Conservation (phyloP, 2,797 vertebrate genomes). For the Glossophaga mutica region DNA sequence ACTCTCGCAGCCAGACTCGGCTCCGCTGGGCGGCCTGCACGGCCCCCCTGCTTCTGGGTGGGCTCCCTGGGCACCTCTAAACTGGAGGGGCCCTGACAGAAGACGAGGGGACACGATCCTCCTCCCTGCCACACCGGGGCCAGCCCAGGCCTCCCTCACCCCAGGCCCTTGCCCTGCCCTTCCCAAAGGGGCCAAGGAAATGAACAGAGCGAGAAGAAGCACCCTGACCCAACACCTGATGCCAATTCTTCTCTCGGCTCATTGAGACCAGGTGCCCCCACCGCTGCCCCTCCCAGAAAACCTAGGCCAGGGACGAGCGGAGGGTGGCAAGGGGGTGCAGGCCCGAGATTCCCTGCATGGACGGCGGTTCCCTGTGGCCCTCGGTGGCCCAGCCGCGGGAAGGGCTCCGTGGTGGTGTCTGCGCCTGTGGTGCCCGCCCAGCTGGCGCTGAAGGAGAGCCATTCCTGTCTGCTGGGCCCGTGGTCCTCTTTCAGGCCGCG, state of each 20-base stretch:
- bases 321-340: background rate
- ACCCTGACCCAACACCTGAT: too few relatives aligned
- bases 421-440: background rate
- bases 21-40: accelerated
- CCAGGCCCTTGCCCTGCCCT: background rate
- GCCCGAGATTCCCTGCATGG: background rate
- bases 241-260: background rate
- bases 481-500: conserved; percentile 61
- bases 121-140: background rate
- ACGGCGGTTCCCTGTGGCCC: background rate
- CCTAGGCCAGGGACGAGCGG: background rate
- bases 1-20: background rate
- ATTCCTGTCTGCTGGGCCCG: conserved; percentile 23
- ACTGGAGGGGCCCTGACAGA: background rate
- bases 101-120: background rate
- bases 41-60: background rate
- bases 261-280: background rate
- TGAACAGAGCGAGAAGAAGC: accelerated
- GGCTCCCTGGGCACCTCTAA: background rate
- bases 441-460: conserved; percentile 31
- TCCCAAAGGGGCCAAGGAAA: background rate
- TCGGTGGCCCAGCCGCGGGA: background rate
- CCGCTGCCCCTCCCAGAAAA: background rate
- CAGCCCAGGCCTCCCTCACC: too few relatives aligned
- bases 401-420: background rate